These are phyloP conservation scores for Mechanitis mazaeus DNA, from an alignment of 2,888 invertebrate genomes.

Conservation along the genomic window DNA sequence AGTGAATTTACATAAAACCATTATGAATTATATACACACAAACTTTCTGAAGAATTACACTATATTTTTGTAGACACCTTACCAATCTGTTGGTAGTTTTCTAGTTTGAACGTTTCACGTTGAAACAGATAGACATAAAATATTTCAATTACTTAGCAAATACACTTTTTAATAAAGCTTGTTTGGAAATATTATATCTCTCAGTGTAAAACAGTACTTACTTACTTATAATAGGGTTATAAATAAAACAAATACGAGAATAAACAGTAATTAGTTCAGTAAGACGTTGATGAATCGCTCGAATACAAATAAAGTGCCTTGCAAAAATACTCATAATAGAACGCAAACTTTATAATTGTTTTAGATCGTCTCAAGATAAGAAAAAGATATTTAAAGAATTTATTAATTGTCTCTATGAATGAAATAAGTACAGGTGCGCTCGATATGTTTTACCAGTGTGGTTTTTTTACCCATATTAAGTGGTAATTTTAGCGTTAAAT, in stretches of 20 bases:
- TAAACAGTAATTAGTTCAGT: slow-evolving; percentile 47
- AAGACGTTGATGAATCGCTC: slow-evolving; percentile 54
- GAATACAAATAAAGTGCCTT: slow-evolving; percentile 33
- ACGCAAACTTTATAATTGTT: slow-evolving; percentile 25
- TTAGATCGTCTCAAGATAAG: slow-evolving; percentile 10
- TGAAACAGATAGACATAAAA: background rate
- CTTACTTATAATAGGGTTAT: too few species aligned
- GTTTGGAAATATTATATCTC: slow-evolving; percentile 17
- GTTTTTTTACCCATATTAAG: slow-evolving; percentile 2
- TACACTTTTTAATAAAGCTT: slow-evolving; percentile 11
- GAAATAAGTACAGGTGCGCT: background rate
- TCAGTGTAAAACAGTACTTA: too few species aligned
- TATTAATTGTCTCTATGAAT: background rate
- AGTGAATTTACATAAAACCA: too few species aligned
- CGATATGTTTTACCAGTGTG: background rate
- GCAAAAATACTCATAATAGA: slow-evolving; percentile 14
- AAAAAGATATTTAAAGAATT: background rate
- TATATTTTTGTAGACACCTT: too few species aligned
- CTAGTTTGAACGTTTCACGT: background rate
- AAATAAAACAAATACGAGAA: slow-evolving; percentile 16
- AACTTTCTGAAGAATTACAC: too few species aligned
- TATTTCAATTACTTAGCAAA: slow-evolving; percentile 8
- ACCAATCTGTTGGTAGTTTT: too few species aligned
- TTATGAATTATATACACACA: too few species aligned
- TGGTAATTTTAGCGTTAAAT: too few species aligned